Evolutionary conservation across 1,140 invertebrate genomes (phyloP).

Genomic region (Drosophila setifemur): DNA sequence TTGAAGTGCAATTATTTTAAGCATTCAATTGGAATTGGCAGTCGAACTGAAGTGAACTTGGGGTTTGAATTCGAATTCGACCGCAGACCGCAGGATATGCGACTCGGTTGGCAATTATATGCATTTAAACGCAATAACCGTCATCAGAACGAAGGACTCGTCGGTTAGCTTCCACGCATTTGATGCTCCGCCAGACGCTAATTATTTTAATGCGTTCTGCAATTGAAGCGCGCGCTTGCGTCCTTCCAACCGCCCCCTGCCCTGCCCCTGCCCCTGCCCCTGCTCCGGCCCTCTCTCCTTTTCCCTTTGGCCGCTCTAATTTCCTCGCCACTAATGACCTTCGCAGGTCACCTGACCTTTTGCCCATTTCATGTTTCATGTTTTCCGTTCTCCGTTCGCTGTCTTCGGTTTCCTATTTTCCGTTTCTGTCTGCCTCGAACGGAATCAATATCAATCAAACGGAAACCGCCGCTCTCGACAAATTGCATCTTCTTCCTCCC

Average conservation of each 20-base stretch:
- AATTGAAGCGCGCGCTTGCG: conserved; percentile 75
- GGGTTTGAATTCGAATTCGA: conserved; percentile 49
- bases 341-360: conserved; percentile 35
- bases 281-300: background rate
- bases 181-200: conserved; percentile 53
- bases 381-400: background rate
- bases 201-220: conserved; percentile 70
- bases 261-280: background rate
- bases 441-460: conserved; percentile 79
- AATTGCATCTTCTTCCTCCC: conserved; percentile 74
- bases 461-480: conserved; percentile 71
- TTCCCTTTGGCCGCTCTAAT: conserved; percentile 68
- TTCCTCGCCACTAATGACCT: conserved; percentile 68
- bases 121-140: conserved; percentile 80
- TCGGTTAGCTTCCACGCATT: conserved; percentile 30
- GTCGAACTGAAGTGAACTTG: conserved; percentile 39
- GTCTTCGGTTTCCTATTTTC: background rate
- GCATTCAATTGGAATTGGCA: conserved; percentile 67
- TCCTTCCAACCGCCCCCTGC: conserved; percentile 11
- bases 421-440: conserved; percentile 5
- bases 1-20: conserved; percentile 72
- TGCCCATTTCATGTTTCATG: background rate
- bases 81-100: conserved; percentile 72
- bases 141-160: conserved; percentile 53
- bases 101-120: conserved; percentile 63